These are phyloP conservation scores for Ceuthmochares aereus DNA, from an alignment of 2,113 vertebrate genomes.

Conservation along the genomic window DNA sequence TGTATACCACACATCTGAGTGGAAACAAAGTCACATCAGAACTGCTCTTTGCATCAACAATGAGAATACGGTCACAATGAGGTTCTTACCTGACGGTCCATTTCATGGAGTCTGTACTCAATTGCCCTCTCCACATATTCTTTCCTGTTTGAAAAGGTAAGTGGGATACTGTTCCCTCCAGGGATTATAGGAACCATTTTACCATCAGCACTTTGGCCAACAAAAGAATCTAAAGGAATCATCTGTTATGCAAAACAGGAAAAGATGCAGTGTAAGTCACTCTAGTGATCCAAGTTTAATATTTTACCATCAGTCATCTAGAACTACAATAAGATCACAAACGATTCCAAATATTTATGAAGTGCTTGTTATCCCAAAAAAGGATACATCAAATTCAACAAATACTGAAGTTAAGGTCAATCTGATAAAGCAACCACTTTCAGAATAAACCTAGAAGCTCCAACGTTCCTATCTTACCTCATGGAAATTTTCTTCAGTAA, in stretches of 20 bases:
- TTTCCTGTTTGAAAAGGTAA: slow-evolving; percentile 88
- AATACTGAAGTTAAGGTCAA: neutral
- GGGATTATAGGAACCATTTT: slow-evolving; percentile 91
- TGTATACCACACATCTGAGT: neutral
- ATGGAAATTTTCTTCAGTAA: slow-evolving; percentile 89
- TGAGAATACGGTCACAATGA: fast-evolving
- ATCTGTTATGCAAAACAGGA: slow-evolving; percentile 74
- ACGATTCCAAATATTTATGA: neutral
- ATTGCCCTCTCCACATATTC: slow-evolving; percentile 88
- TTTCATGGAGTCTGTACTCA: slow-evolving; percentile 86
- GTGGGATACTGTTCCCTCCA: slow-evolving; percentile 88
- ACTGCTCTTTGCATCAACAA: neutral
- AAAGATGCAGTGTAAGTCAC: neutral
- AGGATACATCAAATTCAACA: fast-evolving
- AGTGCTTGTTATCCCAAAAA: neutral
- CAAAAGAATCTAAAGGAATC: slow-evolving; percentile 90
- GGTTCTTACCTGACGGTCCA: slow-evolving; percentile 84
- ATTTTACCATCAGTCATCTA: neutral
- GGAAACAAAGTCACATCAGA: neutral
- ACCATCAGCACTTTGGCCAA: slow-evolving; percentile 88
- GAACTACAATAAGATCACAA: neutral
- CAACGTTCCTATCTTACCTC: slow-evolving; percentile 67
- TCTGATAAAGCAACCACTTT: neutral
- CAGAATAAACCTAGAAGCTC: neutral
- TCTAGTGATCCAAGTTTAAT: neutral